Conservation (phyloP, 2,888 invertebrate genomes). For the Elmis aenea region DNA sequence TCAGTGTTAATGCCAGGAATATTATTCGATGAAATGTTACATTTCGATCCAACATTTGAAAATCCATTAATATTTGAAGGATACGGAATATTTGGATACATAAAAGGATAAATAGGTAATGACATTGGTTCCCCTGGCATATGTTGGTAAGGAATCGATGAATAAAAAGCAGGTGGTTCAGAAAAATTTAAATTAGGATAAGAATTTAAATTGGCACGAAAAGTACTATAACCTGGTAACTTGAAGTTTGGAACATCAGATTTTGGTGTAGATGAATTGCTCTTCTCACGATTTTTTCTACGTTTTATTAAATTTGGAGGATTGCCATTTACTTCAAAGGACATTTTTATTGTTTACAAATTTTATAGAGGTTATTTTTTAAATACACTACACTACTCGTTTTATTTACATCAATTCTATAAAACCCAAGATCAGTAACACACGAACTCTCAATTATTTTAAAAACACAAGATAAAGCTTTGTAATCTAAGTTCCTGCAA, state of each 20-base stretch:
- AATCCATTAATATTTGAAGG: slow-evolving; percentile 19
- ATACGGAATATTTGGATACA: slow-evolving; percentile 43
- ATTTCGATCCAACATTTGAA: slow-evolving; percentile 2
- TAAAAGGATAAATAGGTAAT: slow-evolving; percentile 57
- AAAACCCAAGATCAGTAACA: too few relatives aligned
- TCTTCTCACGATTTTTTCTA: slow-evolving; percentile 35
- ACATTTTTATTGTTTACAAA: too few relatives aligned
- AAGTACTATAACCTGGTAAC: slow-evolving; percentile 25
- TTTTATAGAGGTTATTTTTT: too few relatives aligned
- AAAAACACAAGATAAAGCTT: too few relatives aligned
- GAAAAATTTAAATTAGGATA: slow-evolving; percentile 13
- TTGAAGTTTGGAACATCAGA: slow-evolving; percentile 31
- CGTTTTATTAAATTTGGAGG: slow-evolving; percentile 42
- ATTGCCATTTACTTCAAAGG: slow-evolving; percentile 43
- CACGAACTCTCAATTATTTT: too few relatives aligned
- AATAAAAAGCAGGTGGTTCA: slow-evolving; percentile 14
- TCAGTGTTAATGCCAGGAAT: slow-evolving; percentile 20
- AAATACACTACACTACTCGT: too few relatives aligned
- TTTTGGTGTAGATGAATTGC: slow-evolving; percentile 16
- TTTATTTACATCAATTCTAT: too few relatives aligned
- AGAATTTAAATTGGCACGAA: slow-evolving; percentile 6
- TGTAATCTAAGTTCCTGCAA: too few relatives aligned
- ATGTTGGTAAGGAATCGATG: slow-evolving; percentile 33
- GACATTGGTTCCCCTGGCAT: slow-evolving; percentile 58
- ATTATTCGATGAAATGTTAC: slow-evolving; percentile 8